These are phyloP conservation scores for Baccha elongata DNA, from an alignment of 2,888 invertebrate genomes.

Conservation along the genomic window DNA sequence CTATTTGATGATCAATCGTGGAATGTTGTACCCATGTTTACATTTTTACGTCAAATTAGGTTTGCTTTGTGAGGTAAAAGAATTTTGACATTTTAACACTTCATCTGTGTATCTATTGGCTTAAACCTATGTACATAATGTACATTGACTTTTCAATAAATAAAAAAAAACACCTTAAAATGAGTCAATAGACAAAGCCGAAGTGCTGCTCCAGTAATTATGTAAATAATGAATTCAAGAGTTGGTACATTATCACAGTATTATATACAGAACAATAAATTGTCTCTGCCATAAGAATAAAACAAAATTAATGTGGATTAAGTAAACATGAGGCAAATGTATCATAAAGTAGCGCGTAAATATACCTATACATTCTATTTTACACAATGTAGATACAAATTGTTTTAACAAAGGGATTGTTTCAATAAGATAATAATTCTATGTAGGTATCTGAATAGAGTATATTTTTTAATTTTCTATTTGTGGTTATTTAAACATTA, in stretches of 20 bases:
- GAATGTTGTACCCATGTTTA: no score
- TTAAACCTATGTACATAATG: no score
- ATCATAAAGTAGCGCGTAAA: not conserved
- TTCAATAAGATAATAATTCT: not conserved
- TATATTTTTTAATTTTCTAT: not conserved
- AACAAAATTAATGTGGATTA: slow-evolving; percentile 17
- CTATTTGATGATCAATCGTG: no score
- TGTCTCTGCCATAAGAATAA: not conserved
- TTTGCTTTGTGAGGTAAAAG: no score
- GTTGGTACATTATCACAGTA: not conserved
- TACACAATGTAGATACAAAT: not conserved
- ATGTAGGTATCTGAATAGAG: no score
- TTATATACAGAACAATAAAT: not conserved
- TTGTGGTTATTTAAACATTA: not conserved
- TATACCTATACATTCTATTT: not conserved
- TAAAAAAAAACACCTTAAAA: no score
- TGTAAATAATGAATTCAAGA: not conserved
- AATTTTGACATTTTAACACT: no score
- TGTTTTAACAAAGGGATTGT: not conserved
- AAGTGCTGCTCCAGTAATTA: not conserved
- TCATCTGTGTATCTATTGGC: no score
- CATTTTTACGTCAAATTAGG: no score
- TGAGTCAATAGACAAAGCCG: no score
- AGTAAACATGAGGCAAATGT: slow-evolving; percentile 22
- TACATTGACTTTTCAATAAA: no score